These are phyloP conservation scores for Xanthorhoe spadicearia DNA, from an alignment of 2,888 invertebrate species.

Conservation along the genomic window DNA sequence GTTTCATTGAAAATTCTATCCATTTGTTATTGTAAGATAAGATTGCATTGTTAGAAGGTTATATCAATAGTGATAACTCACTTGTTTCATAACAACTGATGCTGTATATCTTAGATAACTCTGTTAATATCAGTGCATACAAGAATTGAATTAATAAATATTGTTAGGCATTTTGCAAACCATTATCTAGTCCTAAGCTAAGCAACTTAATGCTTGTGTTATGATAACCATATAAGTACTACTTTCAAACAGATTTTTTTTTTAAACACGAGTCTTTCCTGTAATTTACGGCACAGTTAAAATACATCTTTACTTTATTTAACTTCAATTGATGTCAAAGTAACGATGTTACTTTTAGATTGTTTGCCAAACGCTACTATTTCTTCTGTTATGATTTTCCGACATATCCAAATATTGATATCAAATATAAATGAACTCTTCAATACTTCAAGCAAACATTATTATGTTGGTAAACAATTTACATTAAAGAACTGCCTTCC, in stretches of 20 bases:
- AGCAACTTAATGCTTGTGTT: no score
- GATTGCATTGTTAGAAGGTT: neutral
- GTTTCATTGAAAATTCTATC: neutral
- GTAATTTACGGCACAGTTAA: no score
- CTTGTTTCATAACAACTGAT: neutral
- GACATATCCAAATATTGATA: conserved; percentile 3
- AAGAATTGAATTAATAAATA: no score
- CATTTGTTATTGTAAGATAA: neutral
- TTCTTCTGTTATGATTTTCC: conserved; percentile 1
- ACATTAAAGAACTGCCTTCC: conserved; percentile 12
- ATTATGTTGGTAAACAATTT: conserved; percentile 10
- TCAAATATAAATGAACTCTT: conserved; percentile 5
- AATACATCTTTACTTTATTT: no score
- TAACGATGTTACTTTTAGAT: no score
- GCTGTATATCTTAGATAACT: neutral
- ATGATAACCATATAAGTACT: no score
- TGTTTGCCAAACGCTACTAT: no score
- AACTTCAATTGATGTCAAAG: no score
- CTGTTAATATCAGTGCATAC: neutral
- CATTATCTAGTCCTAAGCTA: no score
- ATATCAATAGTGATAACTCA: neutral
- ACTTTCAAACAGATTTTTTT: no score
- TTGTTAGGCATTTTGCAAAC: no score
- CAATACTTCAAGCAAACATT: conserved; percentile 5
- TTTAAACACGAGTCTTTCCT: no score